Evolutionary conservation across 2,888 invertebrate species (phyloP), one percentile per base, ranked within the genome.

Genomic region (Leucania comma): DNA sequence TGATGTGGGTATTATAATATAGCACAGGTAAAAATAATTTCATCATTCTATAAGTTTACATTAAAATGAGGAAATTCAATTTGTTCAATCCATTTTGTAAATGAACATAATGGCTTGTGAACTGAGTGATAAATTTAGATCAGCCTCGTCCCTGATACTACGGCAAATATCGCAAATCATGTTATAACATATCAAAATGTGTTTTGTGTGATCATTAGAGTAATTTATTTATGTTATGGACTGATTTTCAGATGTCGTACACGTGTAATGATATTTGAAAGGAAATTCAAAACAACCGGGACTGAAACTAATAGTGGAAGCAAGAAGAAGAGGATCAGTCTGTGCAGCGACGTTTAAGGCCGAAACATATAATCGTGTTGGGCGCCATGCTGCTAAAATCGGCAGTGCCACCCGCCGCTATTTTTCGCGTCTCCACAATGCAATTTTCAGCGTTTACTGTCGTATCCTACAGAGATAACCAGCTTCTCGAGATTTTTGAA

Each of bases 91-190:
- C 35, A 67, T 35, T 61, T 80, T 58, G 8, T 35, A 38, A 59
- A 75, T 50, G 35, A 67, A 26, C 48, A 46, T 56, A 76, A 75
- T 75, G 22, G 50, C 50, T 46, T 50, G 22, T 51, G 54, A 62
- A 68, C 35, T 62, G 20, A 26, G 26, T 38, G 5, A 8, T 68
- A 76, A 56, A 76, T 81, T 81, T 76, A 76, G 76, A 63, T 38
- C 22, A 56, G 59, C 77, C 76, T 68, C 68, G 76, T 81, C 77
- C 77, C 70, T 69, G 26, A 76, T 68, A 61, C 17, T 24, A n/a
- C 51, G n/a, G 29, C 6, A 63, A 73, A 63, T 57, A 56, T 50
- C 50, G 26, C 69, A 26, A 76, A 63, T 75, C n/a, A 58, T 74
- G 12, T 56, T 60, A 48, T n/a, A 14, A 29, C 38, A 53, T 60